Evolutionary conservation across 2,888 invertebrate genomes (phyloP), one percentile per base, ranked within the genome.

Genomic region (Steinernema scapterisci): DNA sequence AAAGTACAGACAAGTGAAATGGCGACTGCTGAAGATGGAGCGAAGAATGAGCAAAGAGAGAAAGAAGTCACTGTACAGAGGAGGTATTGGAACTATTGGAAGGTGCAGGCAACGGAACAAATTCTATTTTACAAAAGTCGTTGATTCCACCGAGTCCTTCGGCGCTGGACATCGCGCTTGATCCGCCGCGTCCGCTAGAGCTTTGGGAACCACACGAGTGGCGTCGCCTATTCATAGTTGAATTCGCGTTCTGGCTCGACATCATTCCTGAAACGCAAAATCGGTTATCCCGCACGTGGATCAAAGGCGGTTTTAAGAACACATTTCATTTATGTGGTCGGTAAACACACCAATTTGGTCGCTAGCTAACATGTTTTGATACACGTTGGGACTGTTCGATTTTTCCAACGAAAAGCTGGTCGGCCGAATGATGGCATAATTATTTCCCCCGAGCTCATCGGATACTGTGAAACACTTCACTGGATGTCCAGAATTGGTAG

Each of bases 91-190:
- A 63, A 63, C 63, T 63, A 16, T 19, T 27, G 2, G 48, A 7
- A 48, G 48, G 48, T 19, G 48, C 48, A n/a, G 63, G 63, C 63
- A 63, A 63, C 13, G 63, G 38, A 27, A 21, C 25, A 63, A 16
- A 72, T 48, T 75, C 75, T n/a, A 75, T 75, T 73, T 48, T 54
- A 56, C 75, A 75, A 45, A 54, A 38, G 43, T 74, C 79, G 21
- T 74, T 79, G 46, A 75, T 72, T 2, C 76, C 76, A 46, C 77
- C 77, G 25, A 81, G 54, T 16, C 75, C 78, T 70, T 81, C 81
- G 1, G 81, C 81, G 46, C 81, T 81, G 23, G 77, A 77, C 81
- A 81, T 81, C 9, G 81, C 81, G 38, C 79, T 80, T 1, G 81
- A 81, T 1, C 81, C 81, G 23, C 81, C 81, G 56, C 75, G 79